Evolutionary conservation across 2,888 invertebrate species (phyloP).

Genomic region (Galerucella calmariensis): DNA sequence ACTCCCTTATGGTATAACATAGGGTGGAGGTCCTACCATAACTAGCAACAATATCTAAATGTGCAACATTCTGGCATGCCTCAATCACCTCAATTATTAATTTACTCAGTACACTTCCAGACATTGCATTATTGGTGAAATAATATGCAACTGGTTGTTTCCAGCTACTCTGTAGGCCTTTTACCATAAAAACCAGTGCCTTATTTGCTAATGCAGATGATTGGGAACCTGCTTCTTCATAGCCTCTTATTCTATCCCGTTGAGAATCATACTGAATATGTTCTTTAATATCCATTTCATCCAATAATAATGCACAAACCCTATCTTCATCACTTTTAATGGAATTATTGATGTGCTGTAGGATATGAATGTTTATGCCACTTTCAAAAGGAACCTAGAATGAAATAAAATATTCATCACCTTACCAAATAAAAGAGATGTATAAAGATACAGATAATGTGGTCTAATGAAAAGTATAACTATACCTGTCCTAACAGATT

Average conservation of each 20-base stretch:
- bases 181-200: not conserved
- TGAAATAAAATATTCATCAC: too few species aligned
- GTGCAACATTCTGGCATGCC: too few species aligned
- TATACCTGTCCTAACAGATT: conserved; percentile 35
- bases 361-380: conserved; percentile 23
- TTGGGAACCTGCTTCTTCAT: conserved; percentile 33
- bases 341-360: not conserved
- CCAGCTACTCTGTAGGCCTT: not conserved
- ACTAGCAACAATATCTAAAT: conserved; percentile 14
- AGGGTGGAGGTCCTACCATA: too few species aligned
- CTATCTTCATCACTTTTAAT: not conserved
- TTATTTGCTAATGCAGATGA: too few species aligned
- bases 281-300: conserved; percentile 47
- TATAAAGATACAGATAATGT: too few species aligned
- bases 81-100: too few species aligned
- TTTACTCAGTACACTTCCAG: too few species aligned
- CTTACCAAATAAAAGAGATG: too few species aligned
- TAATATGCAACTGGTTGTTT: too few species aligned
- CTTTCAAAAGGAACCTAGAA: conserved; percentile 26
- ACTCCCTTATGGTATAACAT: too few species aligned
- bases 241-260: conserved; percentile 39
- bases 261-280: conserved; percentile 37
- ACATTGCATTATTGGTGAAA: too few species aligned
- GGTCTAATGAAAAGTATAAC: too few species aligned
- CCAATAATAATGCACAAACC: conserved; percentile 28